Evolutionary conservation across 2,888 invertebrate genomes (phyloP), one percentile per base, ranked within the genome.

Genomic region (Acleris cristana): DNA sequence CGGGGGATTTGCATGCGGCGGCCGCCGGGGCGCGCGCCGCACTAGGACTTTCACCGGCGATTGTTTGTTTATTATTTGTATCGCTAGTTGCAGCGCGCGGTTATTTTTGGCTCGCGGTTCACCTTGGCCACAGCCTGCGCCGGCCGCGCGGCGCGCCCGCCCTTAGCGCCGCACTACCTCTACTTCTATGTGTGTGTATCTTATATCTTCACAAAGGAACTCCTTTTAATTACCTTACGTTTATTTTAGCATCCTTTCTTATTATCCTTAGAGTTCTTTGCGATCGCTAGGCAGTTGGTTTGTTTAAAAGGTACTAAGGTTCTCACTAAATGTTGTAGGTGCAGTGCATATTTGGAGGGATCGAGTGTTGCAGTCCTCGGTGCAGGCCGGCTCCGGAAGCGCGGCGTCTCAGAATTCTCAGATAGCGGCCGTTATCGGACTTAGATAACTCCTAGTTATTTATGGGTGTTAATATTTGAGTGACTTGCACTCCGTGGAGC

Each of bases 71-170:
- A 72, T 74, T 77, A 62, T 69, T 65, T 61, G 54, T 49, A 61
- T 66, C 60, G 65, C 60, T 65, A 60, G 60, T 34, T 53, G 40
- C 34, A 34, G 49, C 70, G 70, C 66, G 63, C 69, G 73, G 86
- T 82, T 88, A 87, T 88, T 87, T 86, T 83, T 84, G 79, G 82
- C 70, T 72, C 77, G 84, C 75, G 78, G 88, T 85, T 87, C 80
- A 86, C 87, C 87, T 87, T 87, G 88, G 80, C 76, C 75, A 74
- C 77, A 76, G 79, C 77, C 79, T 79, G 65, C 74, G 72, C 68
- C 70, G 0, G 26, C 26, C 26, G 53, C 72, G 72, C 65, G 51
- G 58, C 72, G 67, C 73, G 71, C 77, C 77, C 75, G 76, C 26
- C 34, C 52, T 6, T 14, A 23, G 30, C 26, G n/a, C 12, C 53